A percentile compares a stretch with the other conserved stretches of the same genome.
phyloP scores from a whole-genome alignment of 2,113 vertebrate genomes.

The Coregonus clupeaformis region DNA sequence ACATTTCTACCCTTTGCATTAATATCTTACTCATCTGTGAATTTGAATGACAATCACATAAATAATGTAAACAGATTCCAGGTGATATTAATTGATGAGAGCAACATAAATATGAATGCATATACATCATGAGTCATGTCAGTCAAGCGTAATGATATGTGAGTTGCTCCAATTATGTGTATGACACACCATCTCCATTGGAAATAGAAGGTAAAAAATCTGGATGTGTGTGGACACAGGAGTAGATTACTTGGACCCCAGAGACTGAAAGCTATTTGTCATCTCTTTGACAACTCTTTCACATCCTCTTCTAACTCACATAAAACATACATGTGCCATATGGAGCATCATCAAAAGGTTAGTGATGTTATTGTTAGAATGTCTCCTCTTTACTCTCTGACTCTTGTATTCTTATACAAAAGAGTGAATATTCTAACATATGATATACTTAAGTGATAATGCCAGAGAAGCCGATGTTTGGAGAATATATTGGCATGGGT shows the following conservation, averaged over 20 bases:
- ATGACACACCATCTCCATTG: neutral
- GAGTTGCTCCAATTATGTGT: neutral
- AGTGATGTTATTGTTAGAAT: constrained; percentile 11
- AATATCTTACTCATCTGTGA: too few species aligned
- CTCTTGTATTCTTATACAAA: constrained; percentile 9
- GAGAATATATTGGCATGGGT: too few species aligned
- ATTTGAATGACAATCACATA: too few species aligned
- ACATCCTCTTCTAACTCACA: constrained; percentile 52
- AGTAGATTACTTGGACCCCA: constrained; percentile 1
- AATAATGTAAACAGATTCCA: too few species aligned
- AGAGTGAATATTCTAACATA: neutral
- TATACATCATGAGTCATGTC: neutral
- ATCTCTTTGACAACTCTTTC: constrained; percentile 37
- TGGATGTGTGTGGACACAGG: neutral
- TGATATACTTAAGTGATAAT: too few species aligned
- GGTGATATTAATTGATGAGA: too few species aligned
- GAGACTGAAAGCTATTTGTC: constrained; percentile 70
- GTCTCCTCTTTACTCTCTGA: constrained; percentile 3
- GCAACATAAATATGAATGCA: too few species aligned
- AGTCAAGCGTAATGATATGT: neutral
- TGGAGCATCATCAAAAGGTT: constrained; percentile 14
- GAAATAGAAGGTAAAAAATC: neutral
- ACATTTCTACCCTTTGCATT: too few species aligned
- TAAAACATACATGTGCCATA: constrained; percentile 41
- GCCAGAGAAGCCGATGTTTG: too few species aligned